Conservation (phyloP, 2,797 vertebrate genomes). For the Arrhamphus sclerolepis region DNA sequence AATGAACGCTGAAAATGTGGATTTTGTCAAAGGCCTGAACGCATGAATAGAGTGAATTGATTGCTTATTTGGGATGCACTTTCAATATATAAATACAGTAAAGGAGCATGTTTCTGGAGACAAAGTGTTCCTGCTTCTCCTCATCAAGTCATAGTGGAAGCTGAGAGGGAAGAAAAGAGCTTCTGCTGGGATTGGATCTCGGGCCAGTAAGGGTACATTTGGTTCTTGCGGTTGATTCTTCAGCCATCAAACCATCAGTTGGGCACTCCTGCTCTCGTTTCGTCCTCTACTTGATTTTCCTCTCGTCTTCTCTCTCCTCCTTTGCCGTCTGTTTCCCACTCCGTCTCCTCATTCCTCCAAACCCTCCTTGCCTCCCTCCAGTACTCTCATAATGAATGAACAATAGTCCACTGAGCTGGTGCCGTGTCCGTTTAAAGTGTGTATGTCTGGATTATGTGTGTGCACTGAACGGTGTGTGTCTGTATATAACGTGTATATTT, state of each 20-base stretch:
- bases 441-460: conserved; percentile 28
- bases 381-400: conserved; percentile 63
- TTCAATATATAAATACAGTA: conserved; percentile 22
- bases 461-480: neutral
- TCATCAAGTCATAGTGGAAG: conserved; percentile 22
- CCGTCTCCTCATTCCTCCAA: conserved; percentile 30
- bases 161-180: conserved; percentile 36
- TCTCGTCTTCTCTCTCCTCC: conserved; percentile 43
- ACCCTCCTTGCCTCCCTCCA: conserved; percentile 26
- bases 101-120: neutral
- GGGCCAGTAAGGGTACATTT: conserved; percentile 46
- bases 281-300: conserved; percentile 49
- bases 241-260: conserved; percentile 54
- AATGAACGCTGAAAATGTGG: neutral
- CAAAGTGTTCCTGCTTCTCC: conserved; percentile 24
- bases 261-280: conserved; percentile 50
- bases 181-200: conserved; percentile 38
- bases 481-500: conserved; percentile 20
- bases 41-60: conserved; percentile 1
- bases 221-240: conserved; percentile 56
- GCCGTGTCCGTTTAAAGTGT: conserved; percentile 17
- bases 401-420: conserved; percentile 61
- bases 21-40: neutral
- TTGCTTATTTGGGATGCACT: conserved; percentile 16
- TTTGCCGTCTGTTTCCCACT: conserved; percentile 15